Evolutionary conservation across 2,888 invertebrate genomes (phyloP).

Genomic region (Diloba caeruleocephala): DNA sequence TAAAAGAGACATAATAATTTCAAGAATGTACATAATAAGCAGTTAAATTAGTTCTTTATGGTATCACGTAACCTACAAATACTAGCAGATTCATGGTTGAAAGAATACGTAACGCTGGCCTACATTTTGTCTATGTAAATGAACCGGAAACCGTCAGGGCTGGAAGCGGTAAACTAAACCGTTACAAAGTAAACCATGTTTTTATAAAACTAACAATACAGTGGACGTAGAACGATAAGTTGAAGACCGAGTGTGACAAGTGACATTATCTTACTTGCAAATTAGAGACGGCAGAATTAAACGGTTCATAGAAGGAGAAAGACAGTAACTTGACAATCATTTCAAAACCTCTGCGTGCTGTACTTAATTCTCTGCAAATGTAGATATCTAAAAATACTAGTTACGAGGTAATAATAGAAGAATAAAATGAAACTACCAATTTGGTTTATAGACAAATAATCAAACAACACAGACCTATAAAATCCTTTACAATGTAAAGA

Average conservation of each 20-base stretch:
- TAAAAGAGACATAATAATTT: too few relatives aligned
- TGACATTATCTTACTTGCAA: constrained; percentile 30
- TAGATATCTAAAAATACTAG: too few relatives aligned
- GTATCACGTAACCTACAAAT: constrained; percentile 29
- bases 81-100: constrained; percentile 51
- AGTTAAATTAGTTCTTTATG: constrained; percentile 8
- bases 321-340: too few relatives aligned
- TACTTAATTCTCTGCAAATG: too few relatives aligned
- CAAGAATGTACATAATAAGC: too few relatives aligned
- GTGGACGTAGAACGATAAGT: constrained; percentile 21
- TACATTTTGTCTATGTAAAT: constrained; percentile 71
- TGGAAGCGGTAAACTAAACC: constrained; percentile 56
- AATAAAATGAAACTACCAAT: too few relatives aligned
- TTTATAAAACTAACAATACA: constrained; percentile 40
- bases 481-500: constrained; percentile 23
- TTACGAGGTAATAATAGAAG: neutral
- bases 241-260: constrained; percentile 25
- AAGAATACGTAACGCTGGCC: constrained; percentile 62
- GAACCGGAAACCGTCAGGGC: constrained; percentile 65
- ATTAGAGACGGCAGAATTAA: too few relatives aligned
- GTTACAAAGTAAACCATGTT: constrained; percentile 55
- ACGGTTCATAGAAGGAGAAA: too few relatives aligned
- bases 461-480: constrained; percentile 9
- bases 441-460: neutral
- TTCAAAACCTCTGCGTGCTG: too few relatives aligned